A percentile compares a stretch with the other conserved stretches of the same genome.
These are phyloP conservation scores for Drosophila orena DNA, from an alignment of 1,140 invertebrate species.

Conservation along the genomic window DNA sequence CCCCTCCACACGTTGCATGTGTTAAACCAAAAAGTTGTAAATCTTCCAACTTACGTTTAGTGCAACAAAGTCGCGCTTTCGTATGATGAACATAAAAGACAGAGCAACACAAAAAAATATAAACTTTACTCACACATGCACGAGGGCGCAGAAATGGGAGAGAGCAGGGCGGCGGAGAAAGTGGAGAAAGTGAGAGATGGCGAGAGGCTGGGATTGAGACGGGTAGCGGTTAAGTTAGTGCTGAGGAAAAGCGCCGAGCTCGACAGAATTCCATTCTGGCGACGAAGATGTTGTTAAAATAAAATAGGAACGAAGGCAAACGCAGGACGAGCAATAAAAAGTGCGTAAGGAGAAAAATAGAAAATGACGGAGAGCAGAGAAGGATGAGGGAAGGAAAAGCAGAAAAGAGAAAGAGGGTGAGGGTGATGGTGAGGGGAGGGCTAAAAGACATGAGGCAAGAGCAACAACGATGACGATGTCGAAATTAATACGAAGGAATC, in stretches of 20 bases:
- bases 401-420: neutral
- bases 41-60: constrained; percentile 72
- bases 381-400: neutral
- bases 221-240: constrained; percentile 56
- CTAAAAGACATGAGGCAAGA: constrained; percentile 22
- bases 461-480: constrained; percentile 77
- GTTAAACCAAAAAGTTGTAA: constrained; percentile 74
- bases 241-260: constrained; percentile 61
- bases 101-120: constrained; percentile 38
- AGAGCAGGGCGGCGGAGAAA: constrained; percentile 4
- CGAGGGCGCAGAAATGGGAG: neutral
- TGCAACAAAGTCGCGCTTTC: constrained; percentile 78
- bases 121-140: constrained; percentile 36
- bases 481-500: constrained; percentile 83
- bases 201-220: neutral
- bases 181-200: constrained; percentile 17
- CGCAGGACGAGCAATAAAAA: constrained; percentile 70
- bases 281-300: constrained; percentile 77
- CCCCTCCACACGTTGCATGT: constrained; percentile 26
- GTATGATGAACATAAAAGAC: constrained; percentile 69
- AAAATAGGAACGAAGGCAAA: constrained; percentile 55
- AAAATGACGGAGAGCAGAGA: constrained; percentile 44
- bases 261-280: constrained; percentile 73
- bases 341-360: constrained; percentile 75
- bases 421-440: neutral